Evolutionary conservation across 2,888 invertebrate species (phyloP), one percentile per base, ranked within the genome.

Genomic region (Mythimna vitellina): DNA sequence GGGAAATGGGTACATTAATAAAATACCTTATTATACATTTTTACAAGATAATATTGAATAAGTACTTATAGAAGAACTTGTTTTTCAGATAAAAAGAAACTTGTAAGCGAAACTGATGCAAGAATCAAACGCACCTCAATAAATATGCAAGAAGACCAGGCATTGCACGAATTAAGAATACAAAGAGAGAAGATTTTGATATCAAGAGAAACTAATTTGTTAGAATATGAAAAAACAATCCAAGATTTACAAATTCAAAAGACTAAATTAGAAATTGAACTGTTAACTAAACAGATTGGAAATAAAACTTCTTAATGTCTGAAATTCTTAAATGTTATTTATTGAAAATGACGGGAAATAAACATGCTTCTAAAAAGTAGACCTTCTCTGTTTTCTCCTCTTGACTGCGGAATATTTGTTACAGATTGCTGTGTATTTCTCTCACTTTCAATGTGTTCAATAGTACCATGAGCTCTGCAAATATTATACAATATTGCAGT

Each of bases 401-500:
- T 53, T 53, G 53, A 53, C 12, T 10, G 53, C 22, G 53, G 53
- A 53, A 22, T 53, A 53, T 61, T 42, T 61, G 42, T 61, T 61
- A 53, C 22, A n/a, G 61, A 5, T 42, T 42, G 42, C 22, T 17
- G 61, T 25, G 17, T 17, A 42, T 25, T 42, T 61, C 17, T 61
- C 3, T 9, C 29, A 17, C 6, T 29, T 29, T 46, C 46, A 62
- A 62, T 10, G 22, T 53, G 22, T 53, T 22, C 20, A 62, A 49
- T 25, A 46, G n/a, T n/a, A n/a, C n/a, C n/a, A n/a, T n/a, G 61
- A 46, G 46, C 22, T 25, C 61, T 46, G 17, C 42, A 61, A 46
- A 61, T 61, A 61, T 61, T 61, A 22, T 61, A 61, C 17, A 61
- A 61, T 14, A 42, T 22, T 61, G 42, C 22, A 61, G 61, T 61